Evolutionary conservation across 2,888 invertebrate species (phyloP).

Genomic region (Volucella inanis): DNA sequence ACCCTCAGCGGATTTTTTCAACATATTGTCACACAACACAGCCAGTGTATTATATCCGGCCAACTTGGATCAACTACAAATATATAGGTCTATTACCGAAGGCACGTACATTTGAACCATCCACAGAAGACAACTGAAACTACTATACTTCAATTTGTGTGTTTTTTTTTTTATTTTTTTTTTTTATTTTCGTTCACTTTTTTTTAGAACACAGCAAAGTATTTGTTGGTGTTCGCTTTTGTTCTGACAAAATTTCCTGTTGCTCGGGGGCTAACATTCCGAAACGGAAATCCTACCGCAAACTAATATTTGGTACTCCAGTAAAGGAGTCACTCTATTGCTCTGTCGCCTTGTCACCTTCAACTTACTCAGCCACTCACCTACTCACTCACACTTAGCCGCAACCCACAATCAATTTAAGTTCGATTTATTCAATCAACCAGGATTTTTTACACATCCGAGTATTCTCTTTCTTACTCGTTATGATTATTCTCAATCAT

Average conservation of each 20-base stretch:
- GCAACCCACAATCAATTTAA: slow-evolving; percentile 46
- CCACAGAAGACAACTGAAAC: slow-evolving; percentile 4
- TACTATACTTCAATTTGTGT: slow-evolving; percentile 1
- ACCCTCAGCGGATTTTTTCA: slow-evolving; percentile 44
- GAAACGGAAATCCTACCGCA: slow-evolving; percentile 66
- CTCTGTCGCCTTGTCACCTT: not conserved
- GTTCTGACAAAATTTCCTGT: slow-evolving; percentile 64
- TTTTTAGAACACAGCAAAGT: slow-evolving; percentile 3
- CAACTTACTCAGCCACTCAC: not conserved
- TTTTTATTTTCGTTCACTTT: not conserved
- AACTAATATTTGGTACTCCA: slow-evolving; percentile 42
- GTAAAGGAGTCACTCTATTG: slow-evolving; percentile 11
- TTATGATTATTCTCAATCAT: slow-evolving; percentile 13
- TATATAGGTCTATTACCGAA: slow-evolving; percentile 5
- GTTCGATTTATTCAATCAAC: slow-evolving; percentile 56
- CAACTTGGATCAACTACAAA: slow-evolving; percentile 38
- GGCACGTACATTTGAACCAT: slow-evolving; percentile 13
- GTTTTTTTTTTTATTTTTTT: slow-evolving; percentile 1
- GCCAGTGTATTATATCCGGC: slow-evolving; percentile 45
- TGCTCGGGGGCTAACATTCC: slow-evolving; percentile 60
- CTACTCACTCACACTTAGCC: not conserved
- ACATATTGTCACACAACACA: slow-evolving; percentile 38
- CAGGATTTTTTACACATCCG: slow-evolving; percentile 27
- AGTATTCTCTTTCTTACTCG: slow-evolving; percentile 3
- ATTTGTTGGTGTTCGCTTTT: slow-evolving; percentile 39